phyloP scores from a whole-genome alignment of 2,113 vertebrate genomes.

The Anser brachyrhynchus region DNA sequence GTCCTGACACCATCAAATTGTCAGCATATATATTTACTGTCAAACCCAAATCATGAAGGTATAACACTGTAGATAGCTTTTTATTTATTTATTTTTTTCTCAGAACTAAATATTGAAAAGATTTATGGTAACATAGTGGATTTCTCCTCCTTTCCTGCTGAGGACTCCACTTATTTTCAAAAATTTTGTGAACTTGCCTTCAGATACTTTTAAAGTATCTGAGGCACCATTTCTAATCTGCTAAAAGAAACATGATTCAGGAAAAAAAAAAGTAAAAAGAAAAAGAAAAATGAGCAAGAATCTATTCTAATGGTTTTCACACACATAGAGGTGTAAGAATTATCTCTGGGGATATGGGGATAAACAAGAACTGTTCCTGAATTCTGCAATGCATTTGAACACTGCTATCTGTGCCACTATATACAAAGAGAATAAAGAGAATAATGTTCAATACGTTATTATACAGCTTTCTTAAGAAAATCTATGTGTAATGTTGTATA shows the following conservation, averaged over 20 bases:
- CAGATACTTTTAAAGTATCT: not conserved
- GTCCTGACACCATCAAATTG: not conserved
- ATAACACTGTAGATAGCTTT: not conserved
- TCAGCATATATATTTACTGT: not conserved
- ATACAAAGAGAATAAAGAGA: not conserved
- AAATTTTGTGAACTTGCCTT: not conserved
- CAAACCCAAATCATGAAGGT: not conserved
- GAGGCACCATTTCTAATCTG: not conserved
- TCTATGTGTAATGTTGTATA: not conserved
- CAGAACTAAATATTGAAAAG: not conserved
- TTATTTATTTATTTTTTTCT: not conserved
- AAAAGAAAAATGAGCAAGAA: not conserved
- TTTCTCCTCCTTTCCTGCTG: not conserved
- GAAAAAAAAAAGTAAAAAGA: not conserved
- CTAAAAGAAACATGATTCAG: not conserved
- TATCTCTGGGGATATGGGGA: not conserved
- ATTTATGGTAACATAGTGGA: not conserved
- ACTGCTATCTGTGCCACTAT: not conserved
- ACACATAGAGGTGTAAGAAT: not conserved
- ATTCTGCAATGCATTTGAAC: not conserved
- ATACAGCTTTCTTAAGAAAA: not conserved
- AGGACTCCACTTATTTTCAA: not conserved
- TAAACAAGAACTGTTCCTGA: not conserved
- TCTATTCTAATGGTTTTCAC: not conserved
- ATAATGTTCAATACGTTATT: not conserved